Percentiles rank a stretch among this genome's conserved stretches.
Evolutionary conservation across 2,113 vertebrate genomes (phyloP).

Genomic region (Proteles cristata): DNA sequence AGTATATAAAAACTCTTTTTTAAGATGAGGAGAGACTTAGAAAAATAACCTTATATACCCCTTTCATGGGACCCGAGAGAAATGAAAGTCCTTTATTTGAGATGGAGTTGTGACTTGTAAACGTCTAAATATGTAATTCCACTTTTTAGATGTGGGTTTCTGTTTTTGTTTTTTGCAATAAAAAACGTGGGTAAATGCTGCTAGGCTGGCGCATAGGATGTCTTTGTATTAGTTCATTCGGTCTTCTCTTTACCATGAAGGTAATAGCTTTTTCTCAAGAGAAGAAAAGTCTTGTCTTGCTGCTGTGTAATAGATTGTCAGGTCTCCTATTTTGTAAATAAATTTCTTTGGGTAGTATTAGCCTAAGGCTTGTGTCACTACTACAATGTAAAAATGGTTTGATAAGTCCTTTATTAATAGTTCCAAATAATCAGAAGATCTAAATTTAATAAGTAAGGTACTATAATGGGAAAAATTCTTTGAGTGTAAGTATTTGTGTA

Average conservation of each 20-base stretch:
- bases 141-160: not conserved
- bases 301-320: not conserved
- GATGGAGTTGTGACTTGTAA: not conserved
- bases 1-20: not conserved
- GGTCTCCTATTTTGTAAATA: not conserved
- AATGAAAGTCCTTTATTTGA: constrained; percentile 23
- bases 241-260: not conserved
- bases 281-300: not conserved
- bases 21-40: not conserved
- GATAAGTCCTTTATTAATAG: constrained; percentile 2
- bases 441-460: constrained; percentile 29
- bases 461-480: not conserved
- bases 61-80: not conserved
- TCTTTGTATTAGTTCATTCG: not conserved
- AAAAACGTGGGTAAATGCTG: not conserved
- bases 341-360: constrained; percentile 2
- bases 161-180: not conserved
- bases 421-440: constrained; percentile 27
- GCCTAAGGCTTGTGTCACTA: not conserved
- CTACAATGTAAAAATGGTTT: constrained; percentile 11
- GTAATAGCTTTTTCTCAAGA: not conserved
- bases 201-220: not conserved
- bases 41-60: not conserved
- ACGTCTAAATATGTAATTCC: not conserved
- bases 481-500: not conserved